Base-by-base conservation (phyloP, 2,888 invertebrate species). In the Cartodere bifasciata region DNA sequence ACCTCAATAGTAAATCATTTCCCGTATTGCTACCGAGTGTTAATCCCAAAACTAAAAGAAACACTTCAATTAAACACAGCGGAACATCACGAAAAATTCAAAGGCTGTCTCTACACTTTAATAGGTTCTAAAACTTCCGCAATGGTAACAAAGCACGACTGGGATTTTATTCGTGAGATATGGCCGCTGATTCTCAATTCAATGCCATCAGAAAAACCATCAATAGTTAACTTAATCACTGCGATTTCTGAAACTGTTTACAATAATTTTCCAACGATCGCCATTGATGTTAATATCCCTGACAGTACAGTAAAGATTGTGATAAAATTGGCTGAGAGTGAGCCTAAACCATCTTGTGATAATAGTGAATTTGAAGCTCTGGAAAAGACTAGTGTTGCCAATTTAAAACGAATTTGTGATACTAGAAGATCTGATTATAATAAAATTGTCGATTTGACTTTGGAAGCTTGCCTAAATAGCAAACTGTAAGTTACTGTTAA, bases 141-240 rank as follows among this genome's bases (percentile, higher is more conserved):
- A 1, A 58, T 88, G 4, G 58, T 79, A 2, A 68, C 75, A 6
- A 72, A 77, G 45, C 75, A 78, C 39, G 77, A 85, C 53, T 92
- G 88, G 87, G 64, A 72, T 4, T 67, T 75, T 3, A 63, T 82
- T 11, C 58, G 65, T 21, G 60, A 69, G 14, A 55, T 91, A 1
- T 90, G 90, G 87, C 82, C 86, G 0, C 73, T 80, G 2, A 52
- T 92, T 12, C 64, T 88, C 1, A 66, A 69, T 34, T 78, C 86
- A 1, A 76, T 77, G 38, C 76, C 85, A 27, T 86, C 86, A 2
- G 91, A 92, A 51, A 90, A 91, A 52, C 77, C 78, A 1, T 82
- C 80, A 23, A 78, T 88, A 29, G 72, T 83, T 47, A 70, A 68
- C 46, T 46, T 75, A 36, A 70, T 75, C 39, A 70, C 72, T 40